phyloP scores from a whole-genome alignment of 2,113 vertebrate species.

The Mungos mungo region DNA sequence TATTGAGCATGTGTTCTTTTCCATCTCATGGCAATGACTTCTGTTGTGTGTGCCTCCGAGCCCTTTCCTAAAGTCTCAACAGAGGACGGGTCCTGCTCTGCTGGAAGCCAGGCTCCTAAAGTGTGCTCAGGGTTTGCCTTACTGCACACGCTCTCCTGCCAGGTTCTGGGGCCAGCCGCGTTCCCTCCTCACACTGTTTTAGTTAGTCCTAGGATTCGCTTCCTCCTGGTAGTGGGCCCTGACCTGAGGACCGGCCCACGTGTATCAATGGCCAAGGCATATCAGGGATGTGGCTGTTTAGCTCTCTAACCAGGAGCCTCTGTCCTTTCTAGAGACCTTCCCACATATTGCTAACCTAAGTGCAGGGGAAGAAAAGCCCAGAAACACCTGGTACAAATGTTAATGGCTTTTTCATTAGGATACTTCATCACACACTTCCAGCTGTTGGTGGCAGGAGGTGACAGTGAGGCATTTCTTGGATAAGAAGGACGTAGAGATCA shows the following conservation, averaged over 20 bases:
- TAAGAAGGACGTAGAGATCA: slow-evolving; percentile 23
- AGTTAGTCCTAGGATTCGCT: not conserved
- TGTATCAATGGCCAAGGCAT: not conserved
- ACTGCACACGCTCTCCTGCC: rapidly evolving
- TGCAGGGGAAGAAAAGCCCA: not conserved
- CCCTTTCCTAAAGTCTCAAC: not conserved
- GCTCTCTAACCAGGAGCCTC: slow-evolving; percentile 36
- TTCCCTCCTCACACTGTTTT: not conserved
- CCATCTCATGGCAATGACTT: not conserved
- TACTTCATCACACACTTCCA: not conserved
- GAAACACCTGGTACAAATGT: not conserved
- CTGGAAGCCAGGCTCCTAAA: not conserved
- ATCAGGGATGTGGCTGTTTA: not conserved
- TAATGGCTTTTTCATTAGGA: slow-evolving; percentile 54
- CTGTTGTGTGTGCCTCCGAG: not conserved
- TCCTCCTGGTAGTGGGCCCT: not conserved
- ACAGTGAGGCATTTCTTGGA: slow-evolving; percentile 29
- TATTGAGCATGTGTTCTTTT: not conserved
- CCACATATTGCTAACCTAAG: not conserved
- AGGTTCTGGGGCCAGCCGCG: rapidly evolving
- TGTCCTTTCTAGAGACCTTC: slow-evolving; percentile 45
- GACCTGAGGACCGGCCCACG: not conserved
- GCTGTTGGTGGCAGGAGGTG: not conserved
- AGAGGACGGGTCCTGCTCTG: not conserved
- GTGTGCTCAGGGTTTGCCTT: not conserved